Evolutionary conservation across 2,113 vertebrate species (phyloP), one percentile per base, ranked within the genome.

Genomic region (Solea senegalensis): DNA sequence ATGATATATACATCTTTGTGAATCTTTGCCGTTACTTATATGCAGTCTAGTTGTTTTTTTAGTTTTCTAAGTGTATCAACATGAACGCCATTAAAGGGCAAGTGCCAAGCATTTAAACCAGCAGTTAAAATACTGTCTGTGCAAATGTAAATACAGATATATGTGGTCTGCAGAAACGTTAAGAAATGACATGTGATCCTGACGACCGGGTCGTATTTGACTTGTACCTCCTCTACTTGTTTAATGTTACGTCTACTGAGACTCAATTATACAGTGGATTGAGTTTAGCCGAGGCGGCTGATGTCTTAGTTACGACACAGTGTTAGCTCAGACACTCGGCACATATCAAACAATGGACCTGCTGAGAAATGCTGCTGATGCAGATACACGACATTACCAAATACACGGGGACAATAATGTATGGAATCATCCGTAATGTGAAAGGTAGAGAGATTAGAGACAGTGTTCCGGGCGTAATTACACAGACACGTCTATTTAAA

Each of bases 181-280:
- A 69, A n/a, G 5, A 34, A 34, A 34, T 34, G 34, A 34, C 34
- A 34, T 34, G 34, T 34, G 34, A 34, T 34, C 34, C 34, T 34
- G 34, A 34, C 34, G 5, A 34, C 34, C 5, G 34, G 34, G 3
- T 34, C 34, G 3, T 44, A 6, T 41, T 16, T 80, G 51, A 65
- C 27, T 74, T 81, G 72, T 68, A 58, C 76, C 61, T 71, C 68
- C 76, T 51, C 53, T 39, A 48, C 52, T 71, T 76, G 55, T 83
- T 78, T 83, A 70, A 84, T 83, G 71, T 74, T 69, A 76, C 3
- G 65, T 77, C 86, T 79, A 15, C 50, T 28, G 69, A 78, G 66
- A 76, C 61, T 65, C 56, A 68, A 51, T 80, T 70, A 81, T 58
- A 58, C 68, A 76, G 62, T 53, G 59, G 58, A 69, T 51, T 60